Conservation (phyloP, 2,113 vertebrate genomes). For the Ondatra zibethicus region DNA sequence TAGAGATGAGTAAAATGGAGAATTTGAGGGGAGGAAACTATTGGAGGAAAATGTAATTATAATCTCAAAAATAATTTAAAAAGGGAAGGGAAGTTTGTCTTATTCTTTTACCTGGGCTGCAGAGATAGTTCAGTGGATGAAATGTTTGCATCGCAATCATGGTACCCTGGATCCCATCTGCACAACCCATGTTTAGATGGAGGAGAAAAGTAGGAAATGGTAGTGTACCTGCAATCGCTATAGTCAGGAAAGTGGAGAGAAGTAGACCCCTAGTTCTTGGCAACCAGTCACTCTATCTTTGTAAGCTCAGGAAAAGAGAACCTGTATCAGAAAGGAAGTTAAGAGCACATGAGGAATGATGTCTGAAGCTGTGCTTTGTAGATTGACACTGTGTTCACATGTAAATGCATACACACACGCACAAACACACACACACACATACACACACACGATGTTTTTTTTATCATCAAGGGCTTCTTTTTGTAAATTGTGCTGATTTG, state of each 20-base stretch:
- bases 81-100: neutral
- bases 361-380: neutral
- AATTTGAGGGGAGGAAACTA: fast-evolving
- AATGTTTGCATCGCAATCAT: neutral
- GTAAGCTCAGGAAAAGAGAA: neutral
- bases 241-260: neutral
- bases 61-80: neutral
- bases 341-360: neutral
- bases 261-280: neutral
- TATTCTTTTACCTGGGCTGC: neutral
- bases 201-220: neutral
- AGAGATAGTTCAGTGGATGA: neutral
- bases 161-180: neutral
- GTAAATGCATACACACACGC: too few relatives aligned
- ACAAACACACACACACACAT: too few relatives aligned
- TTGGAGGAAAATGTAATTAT: neutral
- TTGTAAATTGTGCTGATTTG: neutral
- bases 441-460: neutral
- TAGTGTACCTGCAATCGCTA: neutral
- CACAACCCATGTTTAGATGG: neutral
- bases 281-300: neutral
- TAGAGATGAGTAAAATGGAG: neutral
- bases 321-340: neutral
- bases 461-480: neutral
- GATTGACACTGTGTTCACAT: fast-evolving